Conservation (phyloP, 2,797 vertebrate genomes). For the Amblyopsis hoosieri region DNA sequence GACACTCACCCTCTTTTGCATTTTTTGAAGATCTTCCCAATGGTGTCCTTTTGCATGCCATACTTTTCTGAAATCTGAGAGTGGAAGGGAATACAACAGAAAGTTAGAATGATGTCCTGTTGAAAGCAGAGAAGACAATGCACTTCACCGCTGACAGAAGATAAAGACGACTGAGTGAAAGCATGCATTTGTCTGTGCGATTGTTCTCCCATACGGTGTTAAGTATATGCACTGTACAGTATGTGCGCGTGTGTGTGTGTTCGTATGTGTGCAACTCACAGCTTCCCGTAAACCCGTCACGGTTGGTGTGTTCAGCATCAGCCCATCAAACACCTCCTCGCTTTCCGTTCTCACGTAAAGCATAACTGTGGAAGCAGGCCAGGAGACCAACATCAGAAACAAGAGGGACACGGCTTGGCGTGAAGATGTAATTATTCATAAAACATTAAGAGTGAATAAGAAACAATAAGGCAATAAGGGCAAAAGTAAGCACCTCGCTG, state of each 20-base stretch:
- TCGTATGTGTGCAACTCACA: constrained; percentile 73
- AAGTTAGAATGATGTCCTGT: too few relatives aligned
- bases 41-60: constrained; percentile 89
- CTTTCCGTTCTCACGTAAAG: constrained; percentile 88
- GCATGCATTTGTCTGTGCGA: neutral
- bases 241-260: neutral
- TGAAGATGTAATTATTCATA: neutral
- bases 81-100: too few relatives aligned
- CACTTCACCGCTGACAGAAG: constrained; percentile 5
- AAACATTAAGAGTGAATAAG: neutral
- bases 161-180: neutral
- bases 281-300: constrained; percentile 90
- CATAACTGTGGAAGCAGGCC: constrained; percentile 78
- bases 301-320: constrained; percentile 93
- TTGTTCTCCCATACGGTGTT: neutral
- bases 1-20: constrained; percentile 96
- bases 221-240: neutral
- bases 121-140: constrained; percentile 18
- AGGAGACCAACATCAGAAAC: neutral
- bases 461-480: neutral
- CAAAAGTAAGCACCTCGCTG: constrained; percentile 85
- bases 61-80: constrained; percentile 98
- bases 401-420: neutral
- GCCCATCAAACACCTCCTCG: constrained; percentile 94
- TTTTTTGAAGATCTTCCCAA: constrained; percentile 97